Percentiles rank a stretch among this genome's conserved stretches.
phyloP scores from a whole-genome alignment of 2,113 vertebrate genomes.

The Apistogramma diplotaenia region DNA sequence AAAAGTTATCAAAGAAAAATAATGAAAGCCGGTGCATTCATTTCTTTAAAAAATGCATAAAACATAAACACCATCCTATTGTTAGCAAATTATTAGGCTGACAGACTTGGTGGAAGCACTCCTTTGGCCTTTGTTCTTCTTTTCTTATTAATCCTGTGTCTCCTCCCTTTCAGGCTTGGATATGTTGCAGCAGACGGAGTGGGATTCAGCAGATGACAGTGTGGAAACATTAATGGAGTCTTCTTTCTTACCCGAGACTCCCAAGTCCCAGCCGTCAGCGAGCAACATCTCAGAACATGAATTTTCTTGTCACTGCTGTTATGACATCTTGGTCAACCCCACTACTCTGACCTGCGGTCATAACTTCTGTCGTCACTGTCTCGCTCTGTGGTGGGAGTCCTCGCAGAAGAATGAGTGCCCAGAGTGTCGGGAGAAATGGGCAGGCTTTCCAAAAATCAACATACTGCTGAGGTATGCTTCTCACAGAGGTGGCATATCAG shows the following conservation, averaged over 20 bases:
- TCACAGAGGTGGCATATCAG: background rate
- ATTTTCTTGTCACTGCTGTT: constrained; percentile 94
- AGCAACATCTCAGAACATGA: constrained; percentile 80
- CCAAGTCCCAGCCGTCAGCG: background rate
- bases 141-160: background rate
- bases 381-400: constrained; percentile 91
- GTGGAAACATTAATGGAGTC: background rate
- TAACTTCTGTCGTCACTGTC: constrained; percentile 94
- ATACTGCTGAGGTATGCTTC: constrained; percentile 87
- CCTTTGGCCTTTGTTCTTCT: background rate
- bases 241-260: background rate
- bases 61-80: background rate
- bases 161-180: background rate
- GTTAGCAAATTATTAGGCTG: background rate
- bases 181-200: constrained; percentile 49
- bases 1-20: too few relatives aligned
- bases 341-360: constrained; percentile 95
- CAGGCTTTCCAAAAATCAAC: constrained; percentile 94
- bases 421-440: constrained; percentile 92
- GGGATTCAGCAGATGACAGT: background rate
- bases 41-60: background rate
- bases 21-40: too few relatives aligned
- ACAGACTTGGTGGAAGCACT: background rate
- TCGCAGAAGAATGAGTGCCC: constrained; percentile 93
- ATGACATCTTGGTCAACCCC: constrained; percentile 89